A percentile compares a stretch with the other conserved stretches of the same genome.
These are phyloP conservation scores for Astreopora myriophthalma DNA, from an alignment of 64 coral and sea anemone species.

Conservation along the genomic window DNA sequence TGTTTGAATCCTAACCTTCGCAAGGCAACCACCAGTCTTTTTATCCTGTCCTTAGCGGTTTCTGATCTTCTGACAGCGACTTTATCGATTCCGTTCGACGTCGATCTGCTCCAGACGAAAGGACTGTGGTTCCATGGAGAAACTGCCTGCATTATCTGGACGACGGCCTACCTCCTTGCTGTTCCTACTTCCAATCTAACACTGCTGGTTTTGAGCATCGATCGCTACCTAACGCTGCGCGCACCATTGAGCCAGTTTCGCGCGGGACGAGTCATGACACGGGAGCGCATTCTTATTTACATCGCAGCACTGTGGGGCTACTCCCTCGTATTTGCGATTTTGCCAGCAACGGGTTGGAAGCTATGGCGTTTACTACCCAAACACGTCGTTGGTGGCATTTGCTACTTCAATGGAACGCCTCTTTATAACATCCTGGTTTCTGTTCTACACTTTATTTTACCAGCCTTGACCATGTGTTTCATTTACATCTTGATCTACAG, in stretches of 20 bases:
- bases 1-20: slow-evolving; percentile 43
- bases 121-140: slow-evolving; percentile 43
- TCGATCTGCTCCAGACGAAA: slow-evolving; percentile 26
- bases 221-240: slow-evolving; percentile 66
- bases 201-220: slow-evolving; percentile 59
- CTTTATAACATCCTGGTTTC: slow-evolving; percentile 51
- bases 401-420: slow-evolving; percentile 35
- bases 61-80: slow-evolving; percentile 71
- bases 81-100: slow-evolving; percentile 53
- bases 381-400: not conserved
- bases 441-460: slow-evolving; percentile 65
- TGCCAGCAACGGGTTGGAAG: slow-evolving; percentile 66
- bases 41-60: slow-evolving; percentile 65
- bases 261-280: slow-evolving; percentile 26
- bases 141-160: slow-evolving; percentile 39
- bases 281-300: slow-evolving; percentile 18
- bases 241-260: slow-evolving; percentile 66
- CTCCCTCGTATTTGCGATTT: slow-evolving; percentile 24
- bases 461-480: slow-evolving; percentile 55
- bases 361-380: not conserved
- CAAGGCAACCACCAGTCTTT: slow-evolving; percentile 67
- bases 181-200: slow-evolving; percentile 72
- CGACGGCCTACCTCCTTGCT: slow-evolving; percentile 44
- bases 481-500: slow-evolving; percentile 67
- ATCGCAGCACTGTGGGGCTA: slow-evolving; percentile 54